Percentiles rank a stretch among this genome's conserved stretches.
These are phyloP conservation scores for Nothobranchius furzeri DNA, from an alignment of 2,113 vertebrate species.

Conservation along the genomic window DNA sequence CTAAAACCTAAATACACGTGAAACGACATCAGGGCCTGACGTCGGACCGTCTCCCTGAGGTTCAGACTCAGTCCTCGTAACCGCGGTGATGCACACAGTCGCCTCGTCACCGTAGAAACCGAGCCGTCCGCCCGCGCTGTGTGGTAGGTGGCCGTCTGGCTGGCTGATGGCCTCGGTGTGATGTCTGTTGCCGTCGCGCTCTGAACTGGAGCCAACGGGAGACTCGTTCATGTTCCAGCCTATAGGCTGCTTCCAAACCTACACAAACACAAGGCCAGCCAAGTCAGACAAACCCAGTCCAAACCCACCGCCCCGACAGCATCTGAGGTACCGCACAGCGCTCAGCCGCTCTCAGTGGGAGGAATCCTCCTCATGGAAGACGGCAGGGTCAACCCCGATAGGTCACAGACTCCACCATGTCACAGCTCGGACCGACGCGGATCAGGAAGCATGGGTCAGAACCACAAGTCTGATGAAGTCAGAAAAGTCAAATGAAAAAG, in stretches of 20 bases:
- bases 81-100: conserved; percentile 63
- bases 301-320: conserved; percentile 47
- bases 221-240: conserved; percentile 18
- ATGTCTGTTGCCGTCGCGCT: conserved; percentile 68
- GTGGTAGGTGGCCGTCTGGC: conserved; percentile 60
- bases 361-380: conserved; percentile 45
- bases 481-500: conserved; percentile 5
- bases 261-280: conserved; percentile 69
- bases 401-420: conserved; percentile 37
- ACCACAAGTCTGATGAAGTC: conserved; percentile 6
- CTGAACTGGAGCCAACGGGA: conserved; percentile 37
- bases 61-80: conserved; percentile 53
- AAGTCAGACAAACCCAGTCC: conserved; percentile 60
- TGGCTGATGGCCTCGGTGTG: conserved; percentile 56
- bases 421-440: conserved; percentile 19
- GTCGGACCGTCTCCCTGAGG: conserved; percentile 41
- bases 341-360: conserved; percentile 43
- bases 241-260: conserved; percentile 60
- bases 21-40: conserved; percentile 41
- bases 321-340: conserved; percentile 45
- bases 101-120: conserved; percentile 61
- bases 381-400: conserved; percentile 45
- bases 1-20: conserved; percentile 30
- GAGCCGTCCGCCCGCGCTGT: conserved; percentile 40
- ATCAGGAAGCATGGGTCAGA: background rate